Conservation (phyloP, 2,113 vertebrate species). For the Pionites leucogaster region DNA sequence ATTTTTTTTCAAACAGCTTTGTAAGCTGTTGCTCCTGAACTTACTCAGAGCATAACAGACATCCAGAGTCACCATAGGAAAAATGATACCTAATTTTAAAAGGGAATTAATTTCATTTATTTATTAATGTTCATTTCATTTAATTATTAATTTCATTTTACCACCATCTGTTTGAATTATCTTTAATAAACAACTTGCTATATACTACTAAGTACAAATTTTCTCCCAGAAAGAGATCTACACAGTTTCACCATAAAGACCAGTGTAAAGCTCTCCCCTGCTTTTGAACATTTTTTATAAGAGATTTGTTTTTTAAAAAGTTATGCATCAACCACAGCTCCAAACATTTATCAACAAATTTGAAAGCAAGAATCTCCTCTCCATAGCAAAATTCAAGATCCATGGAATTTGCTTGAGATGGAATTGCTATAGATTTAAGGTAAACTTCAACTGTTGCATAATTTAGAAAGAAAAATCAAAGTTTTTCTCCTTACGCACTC, state of each 20-base stretch:
- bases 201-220: background rate
- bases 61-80: background rate
- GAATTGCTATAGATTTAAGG: background rate
- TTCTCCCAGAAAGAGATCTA: background rate
- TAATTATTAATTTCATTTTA: background rate
- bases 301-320: background rate
- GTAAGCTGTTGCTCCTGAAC: background rate
- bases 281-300: background rate
- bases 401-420: background rate
- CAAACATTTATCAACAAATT: background rate
- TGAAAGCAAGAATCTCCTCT: background rate
- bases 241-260: background rate
- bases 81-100: background rate
- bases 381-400: background rate
- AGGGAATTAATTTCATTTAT: background rate
- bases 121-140: too few species aligned
- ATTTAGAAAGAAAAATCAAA: background rate
- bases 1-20: background rate
- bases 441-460: background rate
- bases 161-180: background rate
- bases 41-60: accelerated
- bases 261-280: background rate
- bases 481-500: background rate
- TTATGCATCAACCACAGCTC: background rate
- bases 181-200: background rate